Conservation (phyloP, 2,113 vertebrate genomes). For the Cyphomyrus discorhynchus region DNA sequence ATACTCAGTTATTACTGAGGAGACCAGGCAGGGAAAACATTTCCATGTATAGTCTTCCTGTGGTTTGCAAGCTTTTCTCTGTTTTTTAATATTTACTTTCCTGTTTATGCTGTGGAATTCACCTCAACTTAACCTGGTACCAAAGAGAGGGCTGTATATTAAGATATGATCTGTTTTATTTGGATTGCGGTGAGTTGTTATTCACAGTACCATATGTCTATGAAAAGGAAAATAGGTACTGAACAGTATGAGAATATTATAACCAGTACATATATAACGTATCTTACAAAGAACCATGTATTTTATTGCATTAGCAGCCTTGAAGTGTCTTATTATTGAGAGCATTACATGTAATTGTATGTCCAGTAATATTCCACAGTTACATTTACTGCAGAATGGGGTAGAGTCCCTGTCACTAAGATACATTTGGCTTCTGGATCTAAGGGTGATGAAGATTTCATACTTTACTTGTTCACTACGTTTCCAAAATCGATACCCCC, state of each 20-base stretch:
- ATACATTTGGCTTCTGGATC: not conserved
- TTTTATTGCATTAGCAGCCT: not conserved
- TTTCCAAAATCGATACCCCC: too few species aligned
- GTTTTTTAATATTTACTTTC: not conserved
- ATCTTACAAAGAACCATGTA: not conserved
- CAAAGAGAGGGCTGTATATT: not conserved
- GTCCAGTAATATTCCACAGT: not conserved
- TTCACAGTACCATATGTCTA: not conserved
- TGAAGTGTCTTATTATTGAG: not conserved
- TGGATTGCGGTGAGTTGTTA: not conserved
- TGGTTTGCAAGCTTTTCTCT: not conserved
- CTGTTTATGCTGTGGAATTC: not conserved
- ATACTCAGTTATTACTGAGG: not conserved
- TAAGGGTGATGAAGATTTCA: not conserved
- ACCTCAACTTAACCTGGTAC: not conserved
- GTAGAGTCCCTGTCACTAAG: not conserved
- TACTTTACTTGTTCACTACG: not conserved
- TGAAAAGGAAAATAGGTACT: not conserved
- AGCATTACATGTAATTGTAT: not conserved
- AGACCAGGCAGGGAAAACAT: not conserved
- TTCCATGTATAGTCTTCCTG: not conserved
- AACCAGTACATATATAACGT: not conserved
- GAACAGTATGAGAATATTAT: not conserved
- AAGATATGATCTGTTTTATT: not conserved
- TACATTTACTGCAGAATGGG: not conserved